Base-by-base conservation (phyloP, 2,888 invertebrate genomes). In the Drymonia ruficornis region DNA sequence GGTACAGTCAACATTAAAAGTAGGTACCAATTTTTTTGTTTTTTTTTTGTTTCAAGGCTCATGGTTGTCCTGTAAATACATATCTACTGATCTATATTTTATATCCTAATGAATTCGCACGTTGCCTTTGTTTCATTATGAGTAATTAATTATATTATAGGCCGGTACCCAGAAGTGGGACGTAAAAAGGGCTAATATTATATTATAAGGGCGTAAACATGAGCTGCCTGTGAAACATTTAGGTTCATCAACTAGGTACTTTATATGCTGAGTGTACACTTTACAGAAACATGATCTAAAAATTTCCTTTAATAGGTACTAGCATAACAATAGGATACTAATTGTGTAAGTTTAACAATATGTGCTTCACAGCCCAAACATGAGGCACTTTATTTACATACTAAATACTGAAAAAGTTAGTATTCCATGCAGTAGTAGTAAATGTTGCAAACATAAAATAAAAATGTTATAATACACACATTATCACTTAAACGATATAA, bases 321-420 rank as follows among this genome's bases (percentile, higher is more conserved):
- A 36, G 13, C 36, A n/a, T 36, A 36, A 36, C 36, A 36, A 36
- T 36, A 36, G 36, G 36, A 36, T n/a, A n/a, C 36, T 36, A n/a
- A 9, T 40, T 16, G 40, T 40, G 40, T 40, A 40, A 16, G 15
- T 16, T 40, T 40, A 40, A 40, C 40, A 40, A 40, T 40, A 19
- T 13, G 43, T 43, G 43, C 43, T 43, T 43, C 43, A 43, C 43
- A 43, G 43, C 19, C 19, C 19, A 16, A 40, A 19, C 19, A 43
- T 5, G 40, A 43, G 43, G 43, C 43, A 43, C 23, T 43, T 19
- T 9, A 19, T 43, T 19, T 43, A 43, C 19, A 43, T 19, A 43
- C 19, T 19, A 43, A 19, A 43, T 11, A 19, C 23, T 19, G 19
- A 43, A 12, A 43, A 43, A 23, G 11, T 43, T 43, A 40, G 43